Evolutionary conservation across 2,113 vertebrate species (phyloP), one percentile per base, ranked within the genome.

Genomic region (Galbula dea): DNA sequence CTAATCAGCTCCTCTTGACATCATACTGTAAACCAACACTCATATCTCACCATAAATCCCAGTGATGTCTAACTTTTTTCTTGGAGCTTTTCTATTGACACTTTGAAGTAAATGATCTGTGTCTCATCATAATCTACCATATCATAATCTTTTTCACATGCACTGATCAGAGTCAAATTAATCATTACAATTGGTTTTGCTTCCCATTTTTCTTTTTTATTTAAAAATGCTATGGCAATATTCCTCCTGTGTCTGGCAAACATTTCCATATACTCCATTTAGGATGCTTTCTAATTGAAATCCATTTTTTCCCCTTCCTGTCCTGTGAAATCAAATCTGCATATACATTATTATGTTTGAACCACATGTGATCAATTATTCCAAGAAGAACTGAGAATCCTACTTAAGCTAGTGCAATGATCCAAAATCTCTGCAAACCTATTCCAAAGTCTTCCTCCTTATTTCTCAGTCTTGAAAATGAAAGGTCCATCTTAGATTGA

Each of bases 21-120:
- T 76, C 32, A 36, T n/a, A n/a, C 48, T 54, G 12, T 81, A 76
- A 90, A 71, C 19, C 0, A 15, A 12, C 13, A 67, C n/a, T 86
- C 52, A 12, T 24, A 45, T 61, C 17, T 63, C 45, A 83, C 6
- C 20, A 83, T 81, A 94, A 90, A 94, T 79, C 34, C 48, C 52
- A 92, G 20, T 0, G 1, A 37, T 67, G 22, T 62, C 21, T 83
- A 58, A 67, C 12, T 78, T 59, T 45, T 91, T 76, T 58, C 17
- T 81, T 69, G 37, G 74, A 37, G 3, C 37, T 62, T 83, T 92
- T 88, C 61, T 90, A 21, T 46, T 77, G 59, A 83, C 52, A 57
- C 9, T 80, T 74, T 67, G 77, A 91, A 93, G 63, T 83, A 92
- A 93, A 85, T 73, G 15, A 69, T 67, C 77, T 87, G 55, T 86